A percentile compares a stretch with the other conserved stretches of the same genome.
Conservation (phyloP, 2,797 vertebrate species). For the Enteromius viviparus region DNA sequence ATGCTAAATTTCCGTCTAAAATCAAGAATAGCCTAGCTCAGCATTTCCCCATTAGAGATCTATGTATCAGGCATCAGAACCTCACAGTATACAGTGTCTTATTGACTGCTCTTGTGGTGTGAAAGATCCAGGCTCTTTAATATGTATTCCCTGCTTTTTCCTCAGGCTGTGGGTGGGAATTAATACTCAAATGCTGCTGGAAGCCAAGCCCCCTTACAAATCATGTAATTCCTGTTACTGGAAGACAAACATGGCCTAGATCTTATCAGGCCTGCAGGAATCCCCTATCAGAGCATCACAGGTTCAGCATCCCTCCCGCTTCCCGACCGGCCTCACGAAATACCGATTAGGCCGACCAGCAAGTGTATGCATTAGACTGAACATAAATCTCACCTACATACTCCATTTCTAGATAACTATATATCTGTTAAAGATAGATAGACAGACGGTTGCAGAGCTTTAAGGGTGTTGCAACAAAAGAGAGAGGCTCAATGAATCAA, state of each 20-base stretch:
- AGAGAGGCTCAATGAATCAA: constrained; percentile 72
- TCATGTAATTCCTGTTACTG: constrained; percentile 78
- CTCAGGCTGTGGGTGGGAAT: constrained; percentile 68
- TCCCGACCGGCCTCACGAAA: constrained; percentile 37
- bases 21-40: not conserved
- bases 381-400: constrained; percentile 55
- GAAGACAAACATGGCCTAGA: constrained; percentile 78
- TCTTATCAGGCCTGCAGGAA: constrained; percentile 75
- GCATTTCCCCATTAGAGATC: constrained; percentile 11
- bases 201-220: constrained; percentile 70
- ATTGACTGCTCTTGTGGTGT: constrained; percentile 38
- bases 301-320: constrained; percentile 65
- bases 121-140: constrained; percentile 52
- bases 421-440: constrained; percentile 68
- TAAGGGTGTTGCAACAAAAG: constrained; percentile 56
- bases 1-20: not conserved
- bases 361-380: constrained; percentile 57
- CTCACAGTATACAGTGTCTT: constrained; percentile 8
- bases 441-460: constrained; percentile 53
- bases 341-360: constrained; percentile 55
- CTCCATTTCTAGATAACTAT: constrained; percentile 61
- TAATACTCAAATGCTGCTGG: constrained; percentile 64
- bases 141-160: constrained; percentile 64
- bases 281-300: constrained; percentile 74
- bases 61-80: constrained; percentile 23